phyloP scores from a whole-genome alignment of 2,888 invertebrate genomes.

The Cosmia pyralina region DNA sequence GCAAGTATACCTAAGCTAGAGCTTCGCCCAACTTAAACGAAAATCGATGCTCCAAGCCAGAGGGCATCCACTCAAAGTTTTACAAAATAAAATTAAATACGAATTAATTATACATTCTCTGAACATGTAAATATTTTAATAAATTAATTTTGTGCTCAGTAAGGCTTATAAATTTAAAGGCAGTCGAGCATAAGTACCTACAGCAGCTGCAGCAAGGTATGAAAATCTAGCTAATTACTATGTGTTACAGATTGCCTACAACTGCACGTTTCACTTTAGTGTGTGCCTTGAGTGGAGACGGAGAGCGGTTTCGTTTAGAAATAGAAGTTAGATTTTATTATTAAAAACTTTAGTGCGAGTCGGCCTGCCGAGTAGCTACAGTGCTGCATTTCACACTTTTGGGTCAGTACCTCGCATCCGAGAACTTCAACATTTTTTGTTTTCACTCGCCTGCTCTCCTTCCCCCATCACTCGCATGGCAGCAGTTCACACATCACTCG shows the following conservation, averaged over 20 bases:
- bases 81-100: conserved; percentile 9
- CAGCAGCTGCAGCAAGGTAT: conserved; percentile 58
- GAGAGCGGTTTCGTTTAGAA: conserved; percentile 25
- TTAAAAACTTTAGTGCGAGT: neutral
- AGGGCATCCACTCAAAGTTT: too few relatives aligned
- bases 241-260: conserved; percentile 72
- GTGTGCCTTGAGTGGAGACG: conserved; percentile 38
- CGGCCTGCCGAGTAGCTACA: too few relatives aligned
- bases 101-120: neutral
- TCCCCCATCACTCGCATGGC: too few relatives aligned
- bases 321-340: neutral
- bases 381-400: too few relatives aligned
- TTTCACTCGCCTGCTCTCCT: too few relatives aligned
- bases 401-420: too few relatives aligned
- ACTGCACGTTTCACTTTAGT: conserved; percentile 66
- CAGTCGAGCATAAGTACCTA: conserved; percentile 29
- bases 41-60: neutral
- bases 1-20: neutral
- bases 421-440: too few relatives aligned
- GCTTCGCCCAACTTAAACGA: neutral
- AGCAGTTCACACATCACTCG: too few relatives aligned
- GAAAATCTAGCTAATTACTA: conserved; percentile 75
- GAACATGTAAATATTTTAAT: conserved; percentile 11
- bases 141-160: conserved; percentile 21
- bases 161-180: conserved; percentile 30